phyloP scores from a whole-genome alignment of 2,113 vertebrate genomes.

The Penelope pileata region DNA sequence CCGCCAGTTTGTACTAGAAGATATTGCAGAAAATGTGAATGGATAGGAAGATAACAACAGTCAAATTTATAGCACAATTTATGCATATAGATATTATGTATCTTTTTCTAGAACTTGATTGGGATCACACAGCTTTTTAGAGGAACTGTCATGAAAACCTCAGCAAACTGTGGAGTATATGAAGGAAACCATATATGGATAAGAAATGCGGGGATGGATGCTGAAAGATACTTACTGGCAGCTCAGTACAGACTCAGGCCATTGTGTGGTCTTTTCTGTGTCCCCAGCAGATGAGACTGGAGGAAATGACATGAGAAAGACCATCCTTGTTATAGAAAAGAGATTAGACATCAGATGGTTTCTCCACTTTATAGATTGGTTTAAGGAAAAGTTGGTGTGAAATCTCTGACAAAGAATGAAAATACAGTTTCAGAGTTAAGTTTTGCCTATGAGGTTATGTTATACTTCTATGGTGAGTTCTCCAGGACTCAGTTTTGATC shows the following conservation, averaged over 20 bases:
- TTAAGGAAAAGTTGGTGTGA: background rate
- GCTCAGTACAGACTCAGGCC: background rate
- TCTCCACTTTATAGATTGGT: background rate
- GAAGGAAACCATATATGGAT: background rate
- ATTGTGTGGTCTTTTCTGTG: rapidly evolving
- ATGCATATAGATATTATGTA: background rate
- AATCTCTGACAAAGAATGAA: background rate
- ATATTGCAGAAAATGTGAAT: background rate
- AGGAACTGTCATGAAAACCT: background rate
- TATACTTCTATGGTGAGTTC: background rate
- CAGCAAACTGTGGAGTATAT: background rate
- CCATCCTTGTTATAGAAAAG: background rate
- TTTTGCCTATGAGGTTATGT: background rate
- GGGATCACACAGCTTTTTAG: background rate
- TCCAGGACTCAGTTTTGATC: background rate
- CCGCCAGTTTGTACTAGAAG: background rate
- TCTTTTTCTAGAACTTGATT: background rate
- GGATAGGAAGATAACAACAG: background rate
- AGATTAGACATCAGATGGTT: background rate
- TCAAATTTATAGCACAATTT: background rate
- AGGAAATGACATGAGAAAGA: background rate
- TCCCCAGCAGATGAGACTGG: background rate
- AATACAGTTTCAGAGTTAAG: background rate
- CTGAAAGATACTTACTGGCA: background rate
- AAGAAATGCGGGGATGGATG: background rate